Percentiles rank a stretch among this genome's conserved stretches.
These are phyloP conservation scores for Abrostola triplasia DNA, from an alignment of 2,888 invertebrate genomes.

Conservation along the genomic window DNA sequence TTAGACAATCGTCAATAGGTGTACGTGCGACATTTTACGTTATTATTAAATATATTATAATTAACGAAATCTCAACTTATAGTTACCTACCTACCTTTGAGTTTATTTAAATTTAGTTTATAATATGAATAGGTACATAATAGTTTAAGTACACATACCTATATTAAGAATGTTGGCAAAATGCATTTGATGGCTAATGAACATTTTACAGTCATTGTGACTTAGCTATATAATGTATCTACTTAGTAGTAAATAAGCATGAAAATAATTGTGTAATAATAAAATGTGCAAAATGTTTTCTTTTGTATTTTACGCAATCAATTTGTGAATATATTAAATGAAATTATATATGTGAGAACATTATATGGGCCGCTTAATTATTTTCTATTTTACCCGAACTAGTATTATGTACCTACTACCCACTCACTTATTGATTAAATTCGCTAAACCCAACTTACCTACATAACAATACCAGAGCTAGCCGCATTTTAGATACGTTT, in stretches of 20 bases:
- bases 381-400: too few relatives aligned
- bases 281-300: constrained; percentile 48
- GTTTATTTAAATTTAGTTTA: constrained; percentile 57
- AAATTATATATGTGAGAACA: constrained; percentile 57
- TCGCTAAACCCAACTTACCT: too few relatives aligned
- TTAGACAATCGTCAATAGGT: constrained; percentile 11
- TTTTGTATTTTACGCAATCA: constrained; percentile 49
- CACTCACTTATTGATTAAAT: too few relatives aligned
- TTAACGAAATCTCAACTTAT: constrained; percentile 60
- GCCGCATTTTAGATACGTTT: too few relatives aligned
- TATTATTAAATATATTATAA: constrained; percentile 29
- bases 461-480: too few relatives aligned
- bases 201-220: constrained; percentile 48
- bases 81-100: constrained; percentile 60
- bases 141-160: constrained; percentile 52
- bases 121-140: constrained; percentile 54
- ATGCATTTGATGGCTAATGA: constrained; percentile 43
- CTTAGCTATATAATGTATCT: constrained; percentile 34
- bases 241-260: constrained; percentile 23
- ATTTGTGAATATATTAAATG: constrained; percentile 57
- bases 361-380: constrained; percentile 19
- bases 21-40: constrained; percentile 25
- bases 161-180: constrained; percentile 39
- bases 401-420: too few relatives aligned
- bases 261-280: constrained; percentile 19